Base-by-base conservation (phyloP, 1,140 invertebrate species). In the Drosophila tani region DNA sequence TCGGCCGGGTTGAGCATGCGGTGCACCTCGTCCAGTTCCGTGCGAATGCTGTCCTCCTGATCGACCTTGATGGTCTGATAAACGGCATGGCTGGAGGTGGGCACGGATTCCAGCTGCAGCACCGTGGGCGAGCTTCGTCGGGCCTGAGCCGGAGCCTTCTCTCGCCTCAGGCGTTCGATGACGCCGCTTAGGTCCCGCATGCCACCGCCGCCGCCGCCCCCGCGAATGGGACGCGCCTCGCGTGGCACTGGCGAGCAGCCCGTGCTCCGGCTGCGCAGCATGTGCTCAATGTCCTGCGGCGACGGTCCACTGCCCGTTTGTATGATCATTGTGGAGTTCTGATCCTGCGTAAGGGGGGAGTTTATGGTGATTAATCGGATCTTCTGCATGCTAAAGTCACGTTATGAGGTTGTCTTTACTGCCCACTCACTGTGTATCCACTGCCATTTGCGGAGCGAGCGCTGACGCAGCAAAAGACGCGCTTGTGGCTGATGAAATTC, bases 401-500 rank as follows among this genome's bases (percentile, higher is more conserved):
- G 19, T 46, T 12, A 60, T 47, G 29, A 47, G 32, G 58, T 60
- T 71, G 40, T 68, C 78, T 84, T 85, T 88, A 90, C 85, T 58
- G 64, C 71, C 47, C 51, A 93, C 95, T 94, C 93, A 95, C 95
- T 77, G 92, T 91, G 79, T 93, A 93, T 73, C 92, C 90, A 85
- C 93, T 91, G 60, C 93, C 93, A 17, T 88, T 88, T 78, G 91
- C 81, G 43, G 56, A 59, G 8, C 81, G 84, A 11, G 85, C 74
- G 38, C 84, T 88, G 32, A 81, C 60, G 55, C 84, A 94, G 86
- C 97, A 98, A 83, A 96, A 98, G 40, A 95, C 94, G 60, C 97
- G 93, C 93, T 98, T 98, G 83, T 98, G 97, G 46, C 96, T 96
- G 70, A 98, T 94, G 84, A 98, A 97, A 93, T 98, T 97, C 1